Conservation (phyloP, 2,113 vertebrate species). For the Lophura nycthemera region DNA sequence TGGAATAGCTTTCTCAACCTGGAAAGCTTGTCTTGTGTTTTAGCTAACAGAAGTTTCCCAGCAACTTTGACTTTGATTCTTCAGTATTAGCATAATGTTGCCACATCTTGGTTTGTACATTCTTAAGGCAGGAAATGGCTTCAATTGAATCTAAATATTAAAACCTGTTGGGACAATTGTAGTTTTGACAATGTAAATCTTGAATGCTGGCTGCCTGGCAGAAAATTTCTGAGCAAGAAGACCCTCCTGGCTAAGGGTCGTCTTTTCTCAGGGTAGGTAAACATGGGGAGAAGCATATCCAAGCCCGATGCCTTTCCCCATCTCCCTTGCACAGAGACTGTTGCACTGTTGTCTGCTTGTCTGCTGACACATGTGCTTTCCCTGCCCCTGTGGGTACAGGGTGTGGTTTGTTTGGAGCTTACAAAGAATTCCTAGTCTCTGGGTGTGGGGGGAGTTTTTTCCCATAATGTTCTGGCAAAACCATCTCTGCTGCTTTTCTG, state of each 20-base stretch:
- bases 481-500: not conserved
- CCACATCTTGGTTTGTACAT: constrained; percentile 9
- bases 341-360: not conserved
- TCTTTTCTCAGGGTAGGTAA: not conserved
- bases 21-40: constrained; percentile 16
- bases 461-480: not conserved
- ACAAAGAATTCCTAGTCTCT: constrained; percentile 33
- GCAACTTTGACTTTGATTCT: constrained; percentile 48
- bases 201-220: constrained; percentile 9
- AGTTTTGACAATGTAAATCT: constrained; percentile 26
- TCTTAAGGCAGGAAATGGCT: constrained; percentile 28
- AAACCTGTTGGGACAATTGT: not conserved
- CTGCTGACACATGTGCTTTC: constrained; percentile 40
- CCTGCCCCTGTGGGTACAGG: constrained; percentile 22
- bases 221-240: not conserved
- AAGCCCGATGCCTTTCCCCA: not conserved
- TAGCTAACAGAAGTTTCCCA: constrained; percentile 17
- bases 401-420: constrained; percentile 56
- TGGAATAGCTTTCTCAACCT: not conserved
- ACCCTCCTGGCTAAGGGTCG: not conserved
- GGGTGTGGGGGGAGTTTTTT: constrained; percentile 30
- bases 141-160: not conserved
- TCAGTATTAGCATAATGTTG: constrained; percentile 32
- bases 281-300: not conserved
- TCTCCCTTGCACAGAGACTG: not conserved